Evolutionary conservation across 2,113 vertebrate species (phyloP).

Genomic region (Sorex araneus): DNA sequence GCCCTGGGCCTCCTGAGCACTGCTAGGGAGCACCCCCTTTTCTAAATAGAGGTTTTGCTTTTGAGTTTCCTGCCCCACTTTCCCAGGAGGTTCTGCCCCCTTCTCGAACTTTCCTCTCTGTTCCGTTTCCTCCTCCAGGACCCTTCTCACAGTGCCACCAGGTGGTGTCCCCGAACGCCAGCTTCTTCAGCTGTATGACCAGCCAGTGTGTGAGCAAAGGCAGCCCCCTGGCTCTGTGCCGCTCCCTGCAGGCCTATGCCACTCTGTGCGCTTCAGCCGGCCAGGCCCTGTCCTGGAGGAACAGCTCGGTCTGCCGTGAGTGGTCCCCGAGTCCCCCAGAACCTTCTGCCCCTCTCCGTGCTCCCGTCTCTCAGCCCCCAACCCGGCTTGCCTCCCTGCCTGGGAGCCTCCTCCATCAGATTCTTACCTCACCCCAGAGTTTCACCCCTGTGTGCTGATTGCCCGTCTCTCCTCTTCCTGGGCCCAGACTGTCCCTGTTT

Average conservation of each 20-base stretch:
- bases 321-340: neutral
- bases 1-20: too few relatives aligned
- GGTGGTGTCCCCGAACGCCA: conserved; percentile 84
- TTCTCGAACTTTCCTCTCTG: neutral
- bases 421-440: neutral
- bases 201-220: conserved; percentile 91
- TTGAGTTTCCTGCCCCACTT: too few relatives aligned
- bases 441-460: neutral
- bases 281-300: conserved; percentile 88
- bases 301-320: conserved; percentile 93
- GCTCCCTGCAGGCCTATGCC: conserved; percentile 92
- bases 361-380: too few relatives aligned
- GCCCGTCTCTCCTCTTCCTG: neutral
- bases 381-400: neutral
- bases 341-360: too few relatives aligned
- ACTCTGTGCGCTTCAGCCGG: conserved; percentile 90
- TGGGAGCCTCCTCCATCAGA: neutral
- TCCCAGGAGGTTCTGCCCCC: neutral
- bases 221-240: conserved; percentile 88
- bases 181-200: conserved; percentile 90
- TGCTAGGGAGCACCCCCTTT: too few relatives aligned
- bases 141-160: conserved; percentile 91
- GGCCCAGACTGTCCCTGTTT: neutral
- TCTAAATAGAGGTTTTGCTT: too few relatives aligned
- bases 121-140: conserved; percentile 80